phyloP scores from a whole-genome alignment of 2,888 invertebrate species.

The Clunio marinus region DNA sequence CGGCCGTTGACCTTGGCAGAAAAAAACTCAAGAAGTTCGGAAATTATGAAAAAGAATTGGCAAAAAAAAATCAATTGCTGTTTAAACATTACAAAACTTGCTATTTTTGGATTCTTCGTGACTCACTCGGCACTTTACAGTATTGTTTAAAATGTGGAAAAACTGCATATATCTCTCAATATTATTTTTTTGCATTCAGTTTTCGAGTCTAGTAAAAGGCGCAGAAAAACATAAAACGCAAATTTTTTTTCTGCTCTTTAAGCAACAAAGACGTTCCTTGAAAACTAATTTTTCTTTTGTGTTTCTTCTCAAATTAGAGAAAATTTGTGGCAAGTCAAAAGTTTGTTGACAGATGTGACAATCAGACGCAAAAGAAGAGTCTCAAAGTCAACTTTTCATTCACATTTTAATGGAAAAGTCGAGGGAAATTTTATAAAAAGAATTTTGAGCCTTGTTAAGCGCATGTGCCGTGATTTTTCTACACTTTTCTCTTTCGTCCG shows the following conservation, averaged over 20 bases:
- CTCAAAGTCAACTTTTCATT: no score
- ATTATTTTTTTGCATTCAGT: background rate
- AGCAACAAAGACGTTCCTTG: background rate
- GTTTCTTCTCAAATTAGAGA: no score
- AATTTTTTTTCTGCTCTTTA: background rate
- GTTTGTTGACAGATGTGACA: no score
- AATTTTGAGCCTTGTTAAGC: no score
- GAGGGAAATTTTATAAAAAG: no score
- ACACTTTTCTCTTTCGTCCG: no score
- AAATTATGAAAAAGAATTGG: background rate
- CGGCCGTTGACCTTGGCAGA: background rate
- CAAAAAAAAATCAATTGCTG: slow-evolving; percentile 17
- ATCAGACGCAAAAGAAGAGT: no score
- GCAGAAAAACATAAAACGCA: slow-evolving; percentile 20
- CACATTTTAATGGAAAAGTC: no score
- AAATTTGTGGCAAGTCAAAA: no score
- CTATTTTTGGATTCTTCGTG: slow-evolving; percentile 17
- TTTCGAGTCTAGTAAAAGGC: background rate
- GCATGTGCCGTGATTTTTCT: no score
- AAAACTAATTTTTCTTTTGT: no score
- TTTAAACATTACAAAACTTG: background rate
- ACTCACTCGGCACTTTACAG: background rate
- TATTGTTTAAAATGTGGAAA: background rate
- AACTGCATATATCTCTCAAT: background rate
- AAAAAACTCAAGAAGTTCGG: background rate